A percentile compares a stretch with the other conserved stretches of the same genome.
phyloP scores from a whole-genome alignment of 2,888 invertebrate species.

The Eupithecia insigniata region DNA sequence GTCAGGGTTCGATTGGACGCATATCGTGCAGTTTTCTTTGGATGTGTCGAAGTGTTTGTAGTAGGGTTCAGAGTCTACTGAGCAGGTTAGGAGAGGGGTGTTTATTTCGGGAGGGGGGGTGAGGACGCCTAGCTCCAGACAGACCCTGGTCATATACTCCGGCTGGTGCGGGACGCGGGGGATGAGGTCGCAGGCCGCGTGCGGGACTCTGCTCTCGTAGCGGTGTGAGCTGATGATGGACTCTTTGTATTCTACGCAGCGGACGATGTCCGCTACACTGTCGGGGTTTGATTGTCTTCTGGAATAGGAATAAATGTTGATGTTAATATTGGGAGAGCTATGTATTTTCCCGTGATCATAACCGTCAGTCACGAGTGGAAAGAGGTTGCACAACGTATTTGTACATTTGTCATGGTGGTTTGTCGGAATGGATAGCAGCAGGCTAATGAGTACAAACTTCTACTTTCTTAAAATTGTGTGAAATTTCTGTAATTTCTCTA shows the following conservation, averaged over 20 bases:
- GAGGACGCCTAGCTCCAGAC: constrained; percentile 82
- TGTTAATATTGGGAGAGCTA: neutral
- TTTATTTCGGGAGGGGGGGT: constrained; percentile 56
- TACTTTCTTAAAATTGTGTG: neutral
- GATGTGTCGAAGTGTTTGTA: constrained; percentile 64
- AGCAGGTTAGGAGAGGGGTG: constrained; percentile 63
- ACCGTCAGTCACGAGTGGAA: neutral
- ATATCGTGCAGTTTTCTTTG: constrained; percentile 72
- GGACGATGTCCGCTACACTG: constrained; percentile 78
- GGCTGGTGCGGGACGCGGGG: constrained; percentile 57
- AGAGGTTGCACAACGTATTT: no score
- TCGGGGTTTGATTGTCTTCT: constrained; percentile 66
- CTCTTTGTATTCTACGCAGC: constrained; percentile 76
- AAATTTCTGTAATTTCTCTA: neutral
- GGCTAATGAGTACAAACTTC: no score
- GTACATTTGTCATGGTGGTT: no score
- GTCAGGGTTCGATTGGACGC: constrained; percentile 74
- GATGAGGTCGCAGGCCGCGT: constrained; percentile 75
- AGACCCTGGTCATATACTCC: constrained; percentile 77
- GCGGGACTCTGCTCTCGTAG: constrained; percentile 58
- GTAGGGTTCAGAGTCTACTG: constrained; percentile 71
- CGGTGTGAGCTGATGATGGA: constrained; percentile 59
- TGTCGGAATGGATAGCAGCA: no score
- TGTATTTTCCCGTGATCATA: neutral
- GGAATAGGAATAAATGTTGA: constrained; percentile 7